A percentile compares a stretch with the other conserved stretches of the same genome.
Conservation (phyloP, 2,797 vertebrate species). For the Etheostoma perlongum region DNA sequence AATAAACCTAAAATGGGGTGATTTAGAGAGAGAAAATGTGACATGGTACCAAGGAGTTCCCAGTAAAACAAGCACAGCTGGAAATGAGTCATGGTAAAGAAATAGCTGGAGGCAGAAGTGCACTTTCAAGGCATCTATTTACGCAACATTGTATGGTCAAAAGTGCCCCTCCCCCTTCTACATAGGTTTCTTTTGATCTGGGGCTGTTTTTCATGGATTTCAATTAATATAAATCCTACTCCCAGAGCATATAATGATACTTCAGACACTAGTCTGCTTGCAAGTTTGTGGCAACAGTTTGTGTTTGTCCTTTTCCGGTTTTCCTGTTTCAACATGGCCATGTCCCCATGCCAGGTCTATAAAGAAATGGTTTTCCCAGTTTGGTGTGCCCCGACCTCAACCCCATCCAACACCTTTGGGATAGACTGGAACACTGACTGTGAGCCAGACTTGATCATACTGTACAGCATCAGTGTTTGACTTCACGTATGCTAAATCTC, state of each 20-base stretch:
- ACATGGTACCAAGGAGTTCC: constrained; percentile 14
- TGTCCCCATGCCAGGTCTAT: too few species aligned
- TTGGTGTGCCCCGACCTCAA: too few species aligned
- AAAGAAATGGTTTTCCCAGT: too few species aligned
- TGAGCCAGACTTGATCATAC: too few species aligned
- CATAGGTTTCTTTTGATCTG: background rate
- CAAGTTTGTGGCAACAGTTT: background rate
- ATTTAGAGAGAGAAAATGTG: constrained; percentile 27
- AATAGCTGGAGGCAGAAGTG: constrained; percentile 17
- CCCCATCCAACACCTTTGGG: too few species aligned
- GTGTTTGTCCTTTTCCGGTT: background rate
- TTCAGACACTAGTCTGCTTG: background rate
- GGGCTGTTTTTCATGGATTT: background rate
- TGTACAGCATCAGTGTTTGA: too few species aligned
- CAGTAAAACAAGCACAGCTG: constrained; percentile 26
- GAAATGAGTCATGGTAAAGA: background rate
- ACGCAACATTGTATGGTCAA: too few species aligned
- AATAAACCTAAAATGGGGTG: constrained; percentile 60
- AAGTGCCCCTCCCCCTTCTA: too few species aligned
- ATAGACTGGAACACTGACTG: too few species aligned
- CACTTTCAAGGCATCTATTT: too few species aligned
- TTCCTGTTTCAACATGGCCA: background rate
- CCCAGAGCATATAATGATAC: background rate
- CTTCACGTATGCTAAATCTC: too few species aligned
- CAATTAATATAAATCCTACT: background rate